Base-by-base conservation (phyloP, 2,797 vertebrate species). In the Falco peregrinus region DNA sequence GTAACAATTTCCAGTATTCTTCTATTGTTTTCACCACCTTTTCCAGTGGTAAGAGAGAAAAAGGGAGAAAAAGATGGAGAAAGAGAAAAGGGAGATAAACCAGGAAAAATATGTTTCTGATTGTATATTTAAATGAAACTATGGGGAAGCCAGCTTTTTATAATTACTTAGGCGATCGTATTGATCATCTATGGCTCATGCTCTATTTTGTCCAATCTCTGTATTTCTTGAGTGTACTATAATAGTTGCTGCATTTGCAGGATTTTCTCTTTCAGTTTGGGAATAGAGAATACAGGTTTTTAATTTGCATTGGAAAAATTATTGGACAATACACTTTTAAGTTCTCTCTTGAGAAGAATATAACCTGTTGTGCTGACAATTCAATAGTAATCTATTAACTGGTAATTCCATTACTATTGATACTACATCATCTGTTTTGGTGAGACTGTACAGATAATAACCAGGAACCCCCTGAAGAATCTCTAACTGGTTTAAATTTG, bases 391-490 rank as follows among this genome's bases (percentile, higher is more conserved):
- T 97, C 45, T 86, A 96, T 97, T 98, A 98, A 97, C 87, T 94
- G 95, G 90, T 96, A 98, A 98, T 97, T 97, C 64, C 77, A 77
- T 98, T 98, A 97, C 94, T 83, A 97, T 93, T 95, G 96, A 97
- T 94, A 97, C 64, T 93, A 96, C 83, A 87, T 93, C 68, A 95
- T 96, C 89, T 97, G 70, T 95, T 98, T 96, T 84, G 70, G 88
- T 94, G 92, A 98, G 71, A 95, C 73, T 16, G 21, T 91, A 78
- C 78, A 86, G 54, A 83, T 45, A 90, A 94, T 60, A 77, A 91
- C 54, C 14, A 63, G 67, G 60, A 87, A 81, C 56, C 63, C 70
- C 81, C 94, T 96, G 76, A 97, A 97, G 84, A 14, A 92, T 57
- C 41, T 87, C 90, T 92, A 96, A 90, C 37, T 43, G 88, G 50